phyloP scores from a whole-genome alignment of 2,113 vertebrate species.

The Tauraco erythrolophus region DNA sequence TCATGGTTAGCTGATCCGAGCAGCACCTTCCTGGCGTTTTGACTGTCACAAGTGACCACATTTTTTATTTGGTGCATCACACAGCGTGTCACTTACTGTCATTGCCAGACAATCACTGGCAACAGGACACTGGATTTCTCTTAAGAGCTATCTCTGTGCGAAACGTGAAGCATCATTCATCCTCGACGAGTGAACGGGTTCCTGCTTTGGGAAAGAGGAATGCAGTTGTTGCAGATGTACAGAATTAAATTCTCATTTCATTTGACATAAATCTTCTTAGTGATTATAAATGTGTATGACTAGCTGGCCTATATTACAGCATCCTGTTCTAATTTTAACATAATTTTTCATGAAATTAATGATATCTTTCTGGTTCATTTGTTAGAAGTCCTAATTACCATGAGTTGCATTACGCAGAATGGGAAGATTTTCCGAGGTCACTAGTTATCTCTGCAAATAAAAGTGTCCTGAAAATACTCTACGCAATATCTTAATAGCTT shows the following conservation, averaged over 20 bases:
- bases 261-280: slow-evolving; percentile 36
- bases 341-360: slow-evolving; percentile 9
- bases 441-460: not conserved
- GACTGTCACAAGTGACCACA: not conserved
- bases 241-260: not conserved
- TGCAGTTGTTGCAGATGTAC: not conserved
- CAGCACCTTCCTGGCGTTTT: not conserved
- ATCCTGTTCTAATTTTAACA: slow-evolving; percentile 6
- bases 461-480: not conserved
- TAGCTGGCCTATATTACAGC: slow-evolving; percentile 2
- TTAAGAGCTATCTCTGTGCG: not conserved
- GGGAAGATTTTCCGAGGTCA: not conserved
- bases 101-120: not conserved
- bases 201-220: not conserved
- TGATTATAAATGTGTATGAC: not conserved
- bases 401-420: accelerated
- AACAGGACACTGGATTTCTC: not conserved
- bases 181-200: accelerated
- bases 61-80: not conserved
- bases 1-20: not conserved
- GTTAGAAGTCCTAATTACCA: not conserved
- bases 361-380: not conserved
- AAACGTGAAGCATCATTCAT: not conserved
- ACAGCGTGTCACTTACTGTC: not conserved
- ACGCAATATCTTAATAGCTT: not conserved